Evolutionary conservation across 2,113 vertebrate genomes (phyloP).

Genomic region (Pavo muticus): DNA sequence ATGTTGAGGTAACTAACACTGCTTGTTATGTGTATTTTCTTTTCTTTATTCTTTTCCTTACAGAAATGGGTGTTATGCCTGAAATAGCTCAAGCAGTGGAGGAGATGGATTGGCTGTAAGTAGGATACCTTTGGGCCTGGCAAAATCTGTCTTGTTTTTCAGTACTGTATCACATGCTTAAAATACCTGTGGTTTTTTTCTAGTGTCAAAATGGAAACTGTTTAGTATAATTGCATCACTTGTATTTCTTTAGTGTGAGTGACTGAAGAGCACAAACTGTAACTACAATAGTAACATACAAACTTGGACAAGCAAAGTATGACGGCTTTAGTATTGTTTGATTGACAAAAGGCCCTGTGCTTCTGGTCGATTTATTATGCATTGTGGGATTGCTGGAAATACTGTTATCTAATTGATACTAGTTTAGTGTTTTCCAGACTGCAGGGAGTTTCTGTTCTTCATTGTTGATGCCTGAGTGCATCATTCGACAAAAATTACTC

Average conservation of each 20-base stretch:
- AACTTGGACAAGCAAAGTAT: background rate
- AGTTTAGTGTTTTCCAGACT: background rate
- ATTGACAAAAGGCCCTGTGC: background rate
- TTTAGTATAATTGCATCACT: background rate
- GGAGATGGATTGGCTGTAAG: conserved; percentile 99
- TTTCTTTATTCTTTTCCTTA: conserved; percentile 12
- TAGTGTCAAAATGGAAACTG: background rate
- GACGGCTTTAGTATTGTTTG: background rate
- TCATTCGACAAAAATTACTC: background rate
- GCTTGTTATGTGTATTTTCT: background rate
- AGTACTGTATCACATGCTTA: rapidly evolving
- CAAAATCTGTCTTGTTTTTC: background rate
- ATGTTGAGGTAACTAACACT: background rate
- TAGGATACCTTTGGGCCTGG: conserved; percentile 8
- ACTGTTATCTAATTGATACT: background rate
- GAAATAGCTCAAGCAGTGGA: conserved; percentile 99
- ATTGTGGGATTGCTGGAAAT: background rate
- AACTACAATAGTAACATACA: background rate
- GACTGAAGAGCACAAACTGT: background rate
- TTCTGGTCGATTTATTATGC: background rate
- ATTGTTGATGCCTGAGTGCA: background rate
- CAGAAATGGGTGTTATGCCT: conserved; percentile 98
- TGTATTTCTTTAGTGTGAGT: rapidly evolving
- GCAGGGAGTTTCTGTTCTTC: background rate
- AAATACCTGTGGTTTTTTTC: background rate